Evolutionary conservation across 2,113 vertebrate genomes (phyloP).

Genomic region (Clarias batrachus): DNA sequence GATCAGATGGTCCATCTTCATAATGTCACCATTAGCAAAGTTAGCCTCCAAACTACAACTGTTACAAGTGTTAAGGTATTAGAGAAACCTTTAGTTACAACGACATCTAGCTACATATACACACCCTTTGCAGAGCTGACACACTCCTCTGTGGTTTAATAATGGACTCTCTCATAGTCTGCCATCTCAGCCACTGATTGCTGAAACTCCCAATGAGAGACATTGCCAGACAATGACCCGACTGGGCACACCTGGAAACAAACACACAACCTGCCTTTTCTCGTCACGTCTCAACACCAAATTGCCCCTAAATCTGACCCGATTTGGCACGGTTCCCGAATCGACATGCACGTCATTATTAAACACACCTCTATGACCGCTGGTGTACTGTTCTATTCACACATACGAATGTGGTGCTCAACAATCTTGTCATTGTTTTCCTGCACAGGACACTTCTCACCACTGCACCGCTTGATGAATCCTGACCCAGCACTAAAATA

Average conservation of each 20-base stretch:
- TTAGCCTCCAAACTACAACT: neutral
- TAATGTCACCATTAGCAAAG: neutral
- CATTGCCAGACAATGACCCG: conserved; percentile 50
- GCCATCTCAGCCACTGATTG: conserved; percentile 64
- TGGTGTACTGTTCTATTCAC: conserved; percentile 39
- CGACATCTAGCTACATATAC: conserved; percentile 46
- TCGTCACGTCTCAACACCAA: conserved; percentile 42
- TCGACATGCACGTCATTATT: conserved; percentile 31
- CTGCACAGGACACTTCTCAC: conserved; percentile 41
- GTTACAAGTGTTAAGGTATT: neutral
- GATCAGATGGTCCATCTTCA: neutral
- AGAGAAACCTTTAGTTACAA: neutral
- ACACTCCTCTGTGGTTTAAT: conserved; percentile 55
- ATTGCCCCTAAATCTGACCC: neutral
- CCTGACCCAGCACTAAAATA: conserved; percentile 14
- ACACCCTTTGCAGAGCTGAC: conserved; percentile 48
- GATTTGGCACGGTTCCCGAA: neutral
- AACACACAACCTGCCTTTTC: conserved; percentile 17
- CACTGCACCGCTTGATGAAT: conserved; percentile 11
- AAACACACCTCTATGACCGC: conserved; percentile 40
- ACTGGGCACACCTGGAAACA: conserved; percentile 13
- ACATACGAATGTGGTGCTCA: conserved; percentile 26
- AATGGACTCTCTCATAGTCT: conserved; percentile 64
- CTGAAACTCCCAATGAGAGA: conserved; percentile 65
- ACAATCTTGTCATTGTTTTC: conserved; percentile 27